Evolutionary conservation across 2,113 vertebrate genomes (phyloP), one percentile per base, ranked within the genome.

Genomic region (Hippocampus comes): DNA sequence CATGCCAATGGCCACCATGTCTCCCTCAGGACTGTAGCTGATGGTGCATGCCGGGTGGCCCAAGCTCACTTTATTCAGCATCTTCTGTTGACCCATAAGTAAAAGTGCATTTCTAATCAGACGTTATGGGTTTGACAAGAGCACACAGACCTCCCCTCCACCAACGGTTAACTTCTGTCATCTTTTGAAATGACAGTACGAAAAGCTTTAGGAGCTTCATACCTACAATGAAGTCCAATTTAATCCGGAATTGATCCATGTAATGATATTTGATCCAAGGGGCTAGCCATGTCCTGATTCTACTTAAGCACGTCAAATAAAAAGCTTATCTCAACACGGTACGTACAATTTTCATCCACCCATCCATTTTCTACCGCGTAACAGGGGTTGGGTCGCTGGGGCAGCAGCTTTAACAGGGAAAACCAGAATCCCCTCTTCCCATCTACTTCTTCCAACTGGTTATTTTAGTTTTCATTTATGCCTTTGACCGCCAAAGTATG

Each of bases 1-100:
- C 96, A 98, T 97, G 72, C 96, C 97, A 65, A 99, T 99, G 80
- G 97, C 97, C 84, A 99, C 97, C 97, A 99, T 97, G 81, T 97
- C 96, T 0, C 96, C 97, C 81, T 96, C 96, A 5, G 96, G 96
- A 86, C 95, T 99, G 75, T 99, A 99, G 87, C 92, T 95, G 73
- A 98, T 95, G 4, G 96, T 93, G 18, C 89, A 94, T 3, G 96
- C 96, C 4, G 97, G 93, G 2, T 98, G 96, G 42, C 97, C 97
- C 83, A 99, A 83, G 82, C 93, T 97, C 87, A 99, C 96, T 86
- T 98, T 99, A 89, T 98, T 99, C 66, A 97, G 91, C 96, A 97
- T 97, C 91, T 98, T 98, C 97, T 99, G 93, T 91, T 90, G 72
- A 63, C 81, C 79, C 80, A 87, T 80, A 82, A 76, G 41, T 71